Percentiles rank a stretch among this genome's conserved stretches.
Evolutionary conservation across 1,140 invertebrate species (phyloP).

Genomic region (Ladona fulva): DNA sequence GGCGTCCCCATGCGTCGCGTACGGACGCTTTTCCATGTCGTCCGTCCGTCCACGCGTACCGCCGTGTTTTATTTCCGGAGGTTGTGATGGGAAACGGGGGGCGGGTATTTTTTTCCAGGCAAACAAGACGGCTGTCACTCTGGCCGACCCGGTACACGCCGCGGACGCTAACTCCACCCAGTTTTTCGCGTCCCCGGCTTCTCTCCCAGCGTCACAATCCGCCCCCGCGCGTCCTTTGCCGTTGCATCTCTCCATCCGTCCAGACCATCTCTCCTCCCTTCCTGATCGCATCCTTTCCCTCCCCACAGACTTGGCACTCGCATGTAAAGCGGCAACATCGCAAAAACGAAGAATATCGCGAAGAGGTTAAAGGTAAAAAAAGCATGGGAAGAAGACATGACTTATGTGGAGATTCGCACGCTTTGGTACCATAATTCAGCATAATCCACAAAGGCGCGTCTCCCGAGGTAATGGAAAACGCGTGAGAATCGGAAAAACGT

Average conservation of each 20-base stretch:
- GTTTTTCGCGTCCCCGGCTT: background rate
- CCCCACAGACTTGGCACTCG: too few relatives aligned
- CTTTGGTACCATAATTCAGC: too few relatives aligned
- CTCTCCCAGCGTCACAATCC: background rate
- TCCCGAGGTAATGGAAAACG: too few relatives aligned
- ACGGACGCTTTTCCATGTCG: slow-evolving; percentile 5
- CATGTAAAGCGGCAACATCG: too few relatives aligned
- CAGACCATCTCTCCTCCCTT: too few relatives aligned
- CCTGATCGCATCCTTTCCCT: background rate
- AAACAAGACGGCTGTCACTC: slow-evolving; percentile 3
- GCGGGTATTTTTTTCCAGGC: background rate
- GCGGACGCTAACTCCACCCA: background rate
- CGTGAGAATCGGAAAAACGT: too few relatives aligned
- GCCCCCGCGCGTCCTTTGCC: background rate
- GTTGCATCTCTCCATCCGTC: background rate
- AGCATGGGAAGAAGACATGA: too few relatives aligned
- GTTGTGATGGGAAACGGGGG: too few relatives aligned
- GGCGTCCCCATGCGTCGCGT: background rate
- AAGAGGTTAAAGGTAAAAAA: too few relatives aligned
- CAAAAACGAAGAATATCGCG: too few relatives aligned
- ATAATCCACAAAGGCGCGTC: too few relatives aligned
- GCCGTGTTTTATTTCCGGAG: background rate
- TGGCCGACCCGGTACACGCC: background rate
- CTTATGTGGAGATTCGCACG: too few relatives aligned
- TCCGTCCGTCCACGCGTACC: background rate